A percentile compares a stretch with the other conserved stretches of the same genome.
Conservation (phyloP, 2,888 invertebrate species). For the Prosapia bicincta region DNA sequence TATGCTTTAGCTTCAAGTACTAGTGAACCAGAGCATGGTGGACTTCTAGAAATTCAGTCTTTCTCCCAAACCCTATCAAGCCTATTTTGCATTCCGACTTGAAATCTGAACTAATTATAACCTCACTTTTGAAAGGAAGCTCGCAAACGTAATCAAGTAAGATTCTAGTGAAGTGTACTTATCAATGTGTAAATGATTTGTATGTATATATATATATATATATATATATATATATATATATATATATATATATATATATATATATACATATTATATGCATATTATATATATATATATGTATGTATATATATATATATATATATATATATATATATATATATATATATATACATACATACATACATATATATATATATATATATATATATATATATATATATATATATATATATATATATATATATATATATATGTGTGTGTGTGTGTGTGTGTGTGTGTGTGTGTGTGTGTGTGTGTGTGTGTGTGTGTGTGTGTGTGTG, state of each 20-base stretch:
- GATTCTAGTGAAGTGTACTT: no score
- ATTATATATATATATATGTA: not conserved
- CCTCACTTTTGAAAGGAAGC: no score
- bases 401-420: not conserved
- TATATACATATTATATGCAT: no score
- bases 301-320: not conserved
- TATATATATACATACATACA: not conserved
- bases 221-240: not conserved
- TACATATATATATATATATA: not conserved
- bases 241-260: not conserved
- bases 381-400: not conserved
- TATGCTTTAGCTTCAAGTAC: no score
- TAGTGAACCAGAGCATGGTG: no score
- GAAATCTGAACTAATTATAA: no score
- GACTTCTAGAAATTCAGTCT: no score
- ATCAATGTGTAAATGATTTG: no score
- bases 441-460: not conserved
- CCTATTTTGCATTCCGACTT: no score
- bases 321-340: not conserved
- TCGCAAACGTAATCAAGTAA: no score
- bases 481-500: not conserved
- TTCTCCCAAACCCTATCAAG: no score
- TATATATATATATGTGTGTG: not conserved
- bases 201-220: not conserved
- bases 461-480: not conserved